Evolutionary conservation across 2,113 vertebrate genomes (phyloP), one percentile per base, ranked within the genome.

Genomic region (Arvicanthis niloticus): DNA sequence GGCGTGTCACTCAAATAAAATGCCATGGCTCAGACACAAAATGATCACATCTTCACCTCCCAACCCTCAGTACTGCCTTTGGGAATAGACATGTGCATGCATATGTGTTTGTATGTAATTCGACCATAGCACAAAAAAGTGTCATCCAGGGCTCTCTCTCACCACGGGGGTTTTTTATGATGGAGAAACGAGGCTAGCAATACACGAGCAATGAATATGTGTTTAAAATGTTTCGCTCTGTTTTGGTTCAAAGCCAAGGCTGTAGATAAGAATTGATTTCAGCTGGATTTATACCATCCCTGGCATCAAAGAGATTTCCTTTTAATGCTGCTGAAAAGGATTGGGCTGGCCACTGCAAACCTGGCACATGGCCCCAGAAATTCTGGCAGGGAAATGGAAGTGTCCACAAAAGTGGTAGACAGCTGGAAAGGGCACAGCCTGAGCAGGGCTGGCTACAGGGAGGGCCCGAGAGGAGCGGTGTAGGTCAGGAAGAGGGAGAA

Each of bases 241-340:
- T 24, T 48, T 89, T 77, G 7, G 68, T 58, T 45, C 48, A 95
- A 87, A 78, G 45, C 48, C 89, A 73, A 78, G 19, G 62, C 7
- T 62, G 19, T 93, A 76, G n/a, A n/a, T 62, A 42, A 81, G 31
- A 92, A 51, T 92, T 84, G 45, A 85, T 65, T 94, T 76, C 88
- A 58, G 58, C 70, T 90, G 78, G 31, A 34, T 87, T 72, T 88
- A 8, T 67, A 42, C 37, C 56, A 53, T 89, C 26, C 31, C 81
- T 75, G 76, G 76, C 91, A 78, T 77, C 34, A 72, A 72, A 62
- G 81, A 51, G 42, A 22, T 31, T 70, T 77, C 56, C 53, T 45
- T 40, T 76, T 29, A 10, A 22, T 22, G 10, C 48, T 58, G 68
- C 58, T 51, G 16, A 15, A 62, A 51, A 77, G 45, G 37, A 51